Evolutionary conservation across 2,113 vertebrate genomes (phyloP).

Genomic region (Anarhynchus alexandrinus): DNA sequence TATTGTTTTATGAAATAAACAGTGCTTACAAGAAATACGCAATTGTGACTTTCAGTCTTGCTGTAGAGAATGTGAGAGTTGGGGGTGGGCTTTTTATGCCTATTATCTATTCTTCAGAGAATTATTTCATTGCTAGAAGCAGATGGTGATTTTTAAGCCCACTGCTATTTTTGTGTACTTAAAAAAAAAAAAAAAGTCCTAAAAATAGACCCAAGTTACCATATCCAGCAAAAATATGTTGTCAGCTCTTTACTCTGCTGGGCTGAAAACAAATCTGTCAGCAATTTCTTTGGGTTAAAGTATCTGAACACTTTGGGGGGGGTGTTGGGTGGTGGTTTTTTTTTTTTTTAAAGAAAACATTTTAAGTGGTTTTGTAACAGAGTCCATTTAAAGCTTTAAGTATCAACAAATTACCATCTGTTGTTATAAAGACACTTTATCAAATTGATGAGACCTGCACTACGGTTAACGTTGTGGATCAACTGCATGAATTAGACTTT

Average conservation of each 20-base stretch:
- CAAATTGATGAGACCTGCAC: slow-evolving; percentile 38
- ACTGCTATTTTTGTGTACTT: slow-evolving; percentile 74
- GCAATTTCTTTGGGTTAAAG: slow-evolving; percentile 72
- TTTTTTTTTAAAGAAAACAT: slow-evolving; percentile 48
- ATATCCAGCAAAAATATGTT: slow-evolving; percentile 74
- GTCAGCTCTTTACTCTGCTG: slow-evolving; percentile 71
- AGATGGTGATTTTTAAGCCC: slow-evolving; percentile 74
- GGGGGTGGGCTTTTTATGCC: not conserved
- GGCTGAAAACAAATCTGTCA: slow-evolving; percentile 76
- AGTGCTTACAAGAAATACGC: not conserved
- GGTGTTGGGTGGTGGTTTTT: not conserved
- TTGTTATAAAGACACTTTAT: slow-evolving; percentile 53
- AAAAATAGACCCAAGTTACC: slow-evolving; percentile 79
- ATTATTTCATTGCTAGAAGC: slow-evolving; percentile 54
- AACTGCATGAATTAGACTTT: not conserved
- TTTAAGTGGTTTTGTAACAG: slow-evolving; percentile 62
- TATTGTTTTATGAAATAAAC: not conserved
- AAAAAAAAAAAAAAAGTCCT: slow-evolving; percentile 52
- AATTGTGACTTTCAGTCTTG: not conserved
- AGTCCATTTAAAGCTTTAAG: slow-evolving; percentile 62
- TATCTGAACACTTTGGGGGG: slow-evolving; percentile 56
- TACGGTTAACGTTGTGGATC: slow-evolving; percentile 24
- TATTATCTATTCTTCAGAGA: slow-evolving; percentile 11
- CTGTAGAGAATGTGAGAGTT: not conserved
- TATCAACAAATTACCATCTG: slow-evolving; percentile 68